Evolutionary conservation across 2,888 invertebrate genomes (phyloP).

Genomic region (Nesidiocoris tenuis): DNA sequence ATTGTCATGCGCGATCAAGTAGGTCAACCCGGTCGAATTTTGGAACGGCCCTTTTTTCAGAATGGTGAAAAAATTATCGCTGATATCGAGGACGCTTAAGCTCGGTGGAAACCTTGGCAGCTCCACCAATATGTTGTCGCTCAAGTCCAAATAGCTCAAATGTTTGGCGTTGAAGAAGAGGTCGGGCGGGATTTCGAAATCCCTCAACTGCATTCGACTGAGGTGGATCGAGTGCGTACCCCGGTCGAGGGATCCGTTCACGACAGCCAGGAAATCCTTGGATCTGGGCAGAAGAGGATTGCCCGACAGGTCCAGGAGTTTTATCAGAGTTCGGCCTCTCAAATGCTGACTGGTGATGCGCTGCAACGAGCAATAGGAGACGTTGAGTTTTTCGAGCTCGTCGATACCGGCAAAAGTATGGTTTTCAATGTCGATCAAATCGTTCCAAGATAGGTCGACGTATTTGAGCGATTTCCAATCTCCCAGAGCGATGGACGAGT

Average conservation of each 20-base stretch:
- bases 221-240: slow-evolving; percentile 29
- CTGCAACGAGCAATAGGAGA: slow-evolving; percentile 21
- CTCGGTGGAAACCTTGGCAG: slow-evolving; percentile 40
- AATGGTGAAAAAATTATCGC: slow-evolving; percentile 34
- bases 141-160: slow-evolving; percentile 37
- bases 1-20: slow-evolving; percentile 38
- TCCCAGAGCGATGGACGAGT: slow-evolving; percentile 23
- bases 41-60: slow-evolving; percentile 31
- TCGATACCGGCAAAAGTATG: slow-evolving; percentile 17
- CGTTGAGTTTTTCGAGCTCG: slow-evolving; percentile 17
- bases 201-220: neutral
- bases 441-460: slow-evolving; percentile 44
- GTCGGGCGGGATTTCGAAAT: slow-evolving; percentile 28
- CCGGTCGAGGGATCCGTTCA: slow-evolving; percentile 24
- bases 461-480: slow-evolving; percentile 36
- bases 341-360: slow-evolving; percentile 41
- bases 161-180: slow-evolving; percentile 29
- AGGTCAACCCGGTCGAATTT: slow-evolving; percentile 2
- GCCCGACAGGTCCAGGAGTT: slow-evolving; percentile 45
- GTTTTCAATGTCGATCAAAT: slow-evolving; percentile 9
- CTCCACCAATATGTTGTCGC: slow-evolving; percentile 29
- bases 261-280: neutral
- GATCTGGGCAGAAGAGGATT: slow-evolving; percentile 29
- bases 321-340: slow-evolving; percentile 18
- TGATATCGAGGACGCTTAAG: slow-evolving; percentile 37